These are phyloP conservation scores for Xenopus tropicalis DNA, from an alignment of 2,113 vertebrate genomes.

Conservation along the genomic window UCB_Xtro_10.0 CM004443.2:45118001-45118500, in stretches of 20 bases:
- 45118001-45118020: conserved; percentile 89
- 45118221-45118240: conserved; percentile 85
- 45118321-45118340: conserved; percentile 69
- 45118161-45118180: conserved; percentile 22
- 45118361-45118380: no score
- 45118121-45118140: not conserved
- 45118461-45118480: no score
- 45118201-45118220: conserved; percentile 78
- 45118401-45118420: no score
- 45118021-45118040: conserved; percentile 88
- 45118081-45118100: conserved; percentile 97
- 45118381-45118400: no score
- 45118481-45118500: no score
- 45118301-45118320: conserved; percentile 89
- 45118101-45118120: conserved; percentile 49
- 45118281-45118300: conserved; percentile 87
- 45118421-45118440: no score
- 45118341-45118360: conserved; percentile 22
- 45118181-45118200: conserved; percentile 81
- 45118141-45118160: conserved; percentile 3
- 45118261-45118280: conserved; percentile 93
- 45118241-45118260: conserved; percentile 95
- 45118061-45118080: conserved; percentile 86
- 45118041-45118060: conserved; percentile 85
- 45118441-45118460: no score